Evolutionary conservation across 2,797 vertebrate genomes (phyloP), one percentile per base, ranked within the genome.

Genomic region (Acanthurus leucopareius): DNA sequence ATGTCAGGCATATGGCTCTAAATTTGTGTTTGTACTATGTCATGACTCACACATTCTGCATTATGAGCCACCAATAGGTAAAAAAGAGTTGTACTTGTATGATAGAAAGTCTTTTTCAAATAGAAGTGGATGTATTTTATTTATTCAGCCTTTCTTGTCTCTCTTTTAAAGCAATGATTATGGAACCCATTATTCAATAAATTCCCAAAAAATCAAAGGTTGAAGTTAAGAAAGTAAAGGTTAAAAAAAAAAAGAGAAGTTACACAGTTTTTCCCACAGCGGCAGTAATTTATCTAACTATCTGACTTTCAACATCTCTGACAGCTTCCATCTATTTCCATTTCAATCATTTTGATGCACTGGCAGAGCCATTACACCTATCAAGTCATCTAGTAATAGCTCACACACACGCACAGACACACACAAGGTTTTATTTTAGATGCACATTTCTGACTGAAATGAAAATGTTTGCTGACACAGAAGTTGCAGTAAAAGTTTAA

Each of bases 301-400:
- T 69, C 58, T 77, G 69, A 85, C 82, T 86, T 89, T 75, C 52
- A 81, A 61, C 70, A 52, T 76, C 22, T 68, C 77, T 82, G 86
- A 83, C 78, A 85, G 49, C 59, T 70, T 80, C 70, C 79, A 83
- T 85, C 58, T 82, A 83, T 91, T 86, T 80, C 60, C 64, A 86
- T 85, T 88, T 88, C 77, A 89, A 83, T 89, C 85, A 86, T 76
- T 80, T 66, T 64, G 80, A 81, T 84, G 76, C 53, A 73, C 66
- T 57, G 67, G 75, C 83, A 85, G 66, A 84, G 47, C 63, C 59
- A 86, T 86, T 84, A 90, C 53, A 19, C 64, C 64, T 80, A 87
- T 88, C 75, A 77, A 75, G 69, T 75, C 49, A 87, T 79, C 73
- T 81, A 70, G 71, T 71, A 82, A 84, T 86, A 79, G 69, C 70